Evolutionary conservation across 2,113 vertebrate genomes (phyloP).

Genomic region (Cottus gobio): DNA sequence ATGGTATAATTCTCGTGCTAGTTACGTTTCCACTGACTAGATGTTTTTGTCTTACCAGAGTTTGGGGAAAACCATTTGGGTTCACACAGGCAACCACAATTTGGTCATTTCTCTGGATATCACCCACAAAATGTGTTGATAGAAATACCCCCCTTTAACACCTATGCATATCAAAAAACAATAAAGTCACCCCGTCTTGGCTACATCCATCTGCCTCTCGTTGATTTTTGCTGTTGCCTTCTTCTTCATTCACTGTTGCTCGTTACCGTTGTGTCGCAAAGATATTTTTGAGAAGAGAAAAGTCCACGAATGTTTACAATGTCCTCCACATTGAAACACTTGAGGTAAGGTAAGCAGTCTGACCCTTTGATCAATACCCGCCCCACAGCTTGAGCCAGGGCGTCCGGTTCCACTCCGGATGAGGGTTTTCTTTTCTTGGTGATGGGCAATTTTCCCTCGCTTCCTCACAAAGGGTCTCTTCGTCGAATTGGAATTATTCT

Average conservation of each 20-base stretch:
- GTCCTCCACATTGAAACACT: slow-evolving; percentile 86
- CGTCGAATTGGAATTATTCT: slow-evolving; percentile 65
- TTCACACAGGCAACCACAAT: slow-evolving; percentile 48
- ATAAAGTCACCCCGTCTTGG: slow-evolving; percentile 59
- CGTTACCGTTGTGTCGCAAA: slow-evolving; percentile 61
- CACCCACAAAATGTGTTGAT: slow-evolving; percentile 54
- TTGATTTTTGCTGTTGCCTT: slow-evolving; percentile 49
- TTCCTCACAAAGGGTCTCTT: slow-evolving; percentile 39
- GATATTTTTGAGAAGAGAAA: slow-evolving; percentile 78
- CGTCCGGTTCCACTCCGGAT: slow-evolving; percentile 66
- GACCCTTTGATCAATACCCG: slow-evolving; percentile 79
- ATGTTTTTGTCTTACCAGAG: slow-evolving; percentile 22
- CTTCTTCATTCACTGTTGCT: slow-evolving; percentile 54
- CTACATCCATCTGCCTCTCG: slow-evolving; percentile 70
- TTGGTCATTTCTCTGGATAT: slow-evolving; percentile 55
- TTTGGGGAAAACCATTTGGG: slow-evolving; percentile 37
- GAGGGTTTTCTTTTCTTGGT: slow-evolving; percentile 56
- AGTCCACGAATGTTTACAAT: slow-evolving; percentile 79
- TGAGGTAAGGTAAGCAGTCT: slow-evolving; percentile 89
- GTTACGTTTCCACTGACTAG: not conserved
- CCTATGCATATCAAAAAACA: slow-evolving; percentile 57
- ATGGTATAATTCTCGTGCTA: slow-evolving; percentile 37
- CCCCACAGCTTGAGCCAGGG: slow-evolving; percentile 80
- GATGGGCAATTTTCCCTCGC: slow-evolving; percentile 61
- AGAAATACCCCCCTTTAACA: slow-evolving; percentile 61